Percentiles rank a stretch among this genome's conserved stretches.
These are phyloP conservation scores for Anoplophora glabripennis DNA, from an alignment of 1,140 invertebrate species.

Conservation along the genomic window DNA sequence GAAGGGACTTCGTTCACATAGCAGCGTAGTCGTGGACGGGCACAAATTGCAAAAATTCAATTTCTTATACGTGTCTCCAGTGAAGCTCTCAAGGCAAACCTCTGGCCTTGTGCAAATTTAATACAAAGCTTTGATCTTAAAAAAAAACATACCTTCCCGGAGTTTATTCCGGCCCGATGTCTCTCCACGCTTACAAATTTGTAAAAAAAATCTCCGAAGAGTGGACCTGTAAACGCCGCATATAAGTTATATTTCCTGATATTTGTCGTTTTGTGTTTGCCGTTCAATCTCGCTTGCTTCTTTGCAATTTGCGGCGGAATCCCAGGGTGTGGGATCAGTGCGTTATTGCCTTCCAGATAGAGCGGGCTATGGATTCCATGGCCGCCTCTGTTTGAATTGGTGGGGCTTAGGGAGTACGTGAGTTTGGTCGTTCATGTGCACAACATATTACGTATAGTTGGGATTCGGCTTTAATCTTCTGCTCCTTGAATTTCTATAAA, in stretches of 20 bases:
- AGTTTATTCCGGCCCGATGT: neutral
- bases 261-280: constrained; percentile 11
- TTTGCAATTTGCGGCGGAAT: constrained; percentile 9
- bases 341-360: constrained; percentile 11
- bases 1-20: too few species aligned
- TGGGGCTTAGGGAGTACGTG: constrained; percentile 8
- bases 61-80: too few species aligned
- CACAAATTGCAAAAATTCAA: too few species aligned
- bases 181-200: constrained; percentile 1
- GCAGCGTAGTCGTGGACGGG: too few species aligned
- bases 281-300: constrained; percentile 8
- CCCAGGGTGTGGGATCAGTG: constrained; percentile 10
- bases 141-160: neutral
- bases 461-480: constrained; percentile 12
- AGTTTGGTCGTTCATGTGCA: constrained; percentile 1
- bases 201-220: constrained; percentile 7
- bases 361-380: constrained; percentile 10
- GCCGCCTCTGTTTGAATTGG: constrained; percentile 6
- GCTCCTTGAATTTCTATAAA: constrained; percentile 12
- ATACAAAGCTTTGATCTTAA: constrained; percentile 7
- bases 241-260: constrained; percentile 13
- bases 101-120: constrained; percentile 12
- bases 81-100: too few species aligned
- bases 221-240: constrained; percentile 14
- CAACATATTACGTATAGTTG: constrained; percentile 7